Evolutionary conservation across 2,797 vertebrate species (phyloP).

Genomic region (Cossypha niveicapilla): DNA sequence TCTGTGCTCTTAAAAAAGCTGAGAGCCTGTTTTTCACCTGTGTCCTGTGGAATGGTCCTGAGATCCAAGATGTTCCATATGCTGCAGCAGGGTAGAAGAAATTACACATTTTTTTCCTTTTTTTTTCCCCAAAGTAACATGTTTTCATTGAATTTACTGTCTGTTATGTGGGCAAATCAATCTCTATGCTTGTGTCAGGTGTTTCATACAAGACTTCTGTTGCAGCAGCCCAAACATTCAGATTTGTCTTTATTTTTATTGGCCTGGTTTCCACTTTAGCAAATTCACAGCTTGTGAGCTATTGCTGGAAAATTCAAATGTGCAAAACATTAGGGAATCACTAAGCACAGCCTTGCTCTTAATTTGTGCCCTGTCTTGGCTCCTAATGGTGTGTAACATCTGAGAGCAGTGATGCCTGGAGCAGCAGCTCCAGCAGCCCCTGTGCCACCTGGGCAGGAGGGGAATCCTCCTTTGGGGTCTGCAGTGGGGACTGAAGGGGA

Average conservation of each 20-base stretch:
- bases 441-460: neutral
- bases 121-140: neutral
- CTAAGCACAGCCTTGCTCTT: neutral
- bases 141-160: neutral
- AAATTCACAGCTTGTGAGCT: conserved; percentile 42
- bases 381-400: neutral
- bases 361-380: neutral
- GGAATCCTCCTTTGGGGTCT: neutral
- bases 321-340: neutral
- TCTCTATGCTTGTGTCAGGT: conserved; percentile 15
- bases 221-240: conserved; percentile 4
- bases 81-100: conserved; percentile 15
- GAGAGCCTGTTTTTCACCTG: neutral
- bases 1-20: neutral
- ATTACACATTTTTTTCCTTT: neutral
- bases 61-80: conserved; percentile 6
- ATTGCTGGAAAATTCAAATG: conserved; percentile 18
- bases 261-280: conserved; percentile 37
- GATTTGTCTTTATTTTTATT: conserved; percentile 34
- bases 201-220: conserved; percentile 8
- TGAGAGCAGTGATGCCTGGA: neutral
- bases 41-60: neutral
- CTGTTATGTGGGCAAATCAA: neutral
- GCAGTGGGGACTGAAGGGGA: neutral
- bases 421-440: neutral